Evolutionary conservation across 2,797 vertebrate species (phyloP), one percentile per base, ranked within the genome.

Genomic region (Acestrorhynchus altus): DNA sequence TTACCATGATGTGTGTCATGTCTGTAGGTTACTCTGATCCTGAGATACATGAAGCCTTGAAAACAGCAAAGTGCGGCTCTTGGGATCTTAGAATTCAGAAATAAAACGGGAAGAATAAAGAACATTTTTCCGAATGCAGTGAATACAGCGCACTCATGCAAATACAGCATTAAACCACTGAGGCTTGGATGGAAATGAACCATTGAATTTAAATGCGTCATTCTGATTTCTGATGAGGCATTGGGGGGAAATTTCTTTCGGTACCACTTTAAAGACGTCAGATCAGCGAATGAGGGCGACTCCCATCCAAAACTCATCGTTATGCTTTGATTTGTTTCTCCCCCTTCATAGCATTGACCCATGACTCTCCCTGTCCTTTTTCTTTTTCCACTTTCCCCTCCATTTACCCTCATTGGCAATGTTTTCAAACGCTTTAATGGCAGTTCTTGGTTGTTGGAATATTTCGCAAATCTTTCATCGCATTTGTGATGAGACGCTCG

Each of bases 81-180:
- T n/a, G n/a, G n/a, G n/a, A n/a, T n/a, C n/a, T n/a, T n/a, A n/a
- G n/a, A n/a, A n/a, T 7, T 54, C 20, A 20, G 15, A 10, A 15
- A 28, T n/a, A n/a, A n/a, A n/a, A n/a, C n/a, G n/a, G n/a, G n/a
- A n/a, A n/a, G n/a, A n/a, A n/a, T n/a, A n/a, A n/a, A n/a, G n/a
- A n/a, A n/a, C n/a, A 64, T 64, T 64, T 42, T 64, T 64, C 61
- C 39, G 22, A 42, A 20, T 64, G 61, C 35, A 64, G 22, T 64
- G 42, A 64, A 42, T 22, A 20, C 11, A 22, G 63, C n/a, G 8
- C 4, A 2, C 31, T 72, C 47, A 56, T 4, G 49, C 35, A 20
- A 54, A 65, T 56, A 52, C 11, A 63, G 51, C 3, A 20, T 9
- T n/a, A 35, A 35, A 68, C 8, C 28, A 8, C 12, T 18, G 4